Evolutionary conservation across 2,797 vertebrate genomes (phyloP).

Genomic region (Myotis daubentonii): DNA sequence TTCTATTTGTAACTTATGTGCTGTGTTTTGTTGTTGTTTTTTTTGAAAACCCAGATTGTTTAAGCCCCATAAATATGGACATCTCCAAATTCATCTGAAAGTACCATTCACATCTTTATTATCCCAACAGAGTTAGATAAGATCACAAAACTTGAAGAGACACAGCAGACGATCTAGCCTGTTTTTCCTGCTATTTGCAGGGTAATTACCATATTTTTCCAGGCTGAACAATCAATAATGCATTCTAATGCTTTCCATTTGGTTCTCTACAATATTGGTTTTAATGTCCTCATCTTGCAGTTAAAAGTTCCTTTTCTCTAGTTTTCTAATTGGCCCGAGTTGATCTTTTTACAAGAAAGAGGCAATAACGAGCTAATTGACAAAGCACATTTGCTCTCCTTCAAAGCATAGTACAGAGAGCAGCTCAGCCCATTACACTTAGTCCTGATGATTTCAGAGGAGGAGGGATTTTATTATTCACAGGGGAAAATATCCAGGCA

Average conservation of each 20-base stretch:
- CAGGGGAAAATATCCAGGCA: background rate
- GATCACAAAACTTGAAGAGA: background rate
- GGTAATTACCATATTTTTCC: slow-evolving; percentile 59
- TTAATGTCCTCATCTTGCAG: slow-evolving; percentile 61
- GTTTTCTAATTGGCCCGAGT: slow-evolving; percentile 62
- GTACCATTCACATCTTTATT: background rate
- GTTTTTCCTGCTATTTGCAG: slow-evolving; percentile 23
- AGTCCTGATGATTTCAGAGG: background rate
- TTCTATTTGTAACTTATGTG: background rate
- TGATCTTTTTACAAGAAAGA: slow-evolving; percentile 65
- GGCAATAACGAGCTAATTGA: slow-evolving; percentile 61
- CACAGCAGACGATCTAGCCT: background rate
- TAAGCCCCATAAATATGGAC: background rate
- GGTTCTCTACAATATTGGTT: slow-evolving; percentile 51
- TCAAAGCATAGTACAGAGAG: slow-evolving; percentile 37
- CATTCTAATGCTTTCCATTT: slow-evolving; percentile 56
- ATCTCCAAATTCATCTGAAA: background rate
- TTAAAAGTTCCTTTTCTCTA: slow-evolving; percentile 58
- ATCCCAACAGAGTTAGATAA: background rate
- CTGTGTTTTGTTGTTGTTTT: too few relatives aligned
- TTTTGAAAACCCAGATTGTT: background rate
- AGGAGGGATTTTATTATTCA: slow-evolving; percentile 14
- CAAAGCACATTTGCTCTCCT: slow-evolving; percentile 52
- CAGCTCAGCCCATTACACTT: background rate
- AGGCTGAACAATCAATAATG: slow-evolving; percentile 65